These are phyloP conservation scores for Oligia latruncula DNA, from an alignment of 2,888 invertebrate species.

Conservation along the genomic window DNA sequence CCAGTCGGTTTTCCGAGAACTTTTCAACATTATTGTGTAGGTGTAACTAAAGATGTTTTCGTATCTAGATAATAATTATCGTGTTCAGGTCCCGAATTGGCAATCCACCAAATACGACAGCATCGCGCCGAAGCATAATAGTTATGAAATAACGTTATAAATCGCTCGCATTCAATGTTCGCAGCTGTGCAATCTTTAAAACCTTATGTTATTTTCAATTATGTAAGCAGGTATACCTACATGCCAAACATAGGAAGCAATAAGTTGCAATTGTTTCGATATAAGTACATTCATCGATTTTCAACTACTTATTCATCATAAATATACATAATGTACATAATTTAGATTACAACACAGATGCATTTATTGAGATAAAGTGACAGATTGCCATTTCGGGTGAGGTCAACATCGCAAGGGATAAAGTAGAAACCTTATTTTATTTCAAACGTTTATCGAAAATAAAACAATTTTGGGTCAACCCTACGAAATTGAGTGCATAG, in stretches of 20 bases:
- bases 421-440: not conserved
- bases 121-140: constrained; percentile 33
- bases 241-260: not conserved
- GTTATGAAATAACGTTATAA: constrained; percentile 58
- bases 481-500: constrained; percentile 33
- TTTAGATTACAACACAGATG: too few relatives aligned
- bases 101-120: constrained; percentile 48
- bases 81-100: constrained; percentile 38
- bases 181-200: constrained; percentile 49
- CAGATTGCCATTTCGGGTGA: too few relatives aligned
- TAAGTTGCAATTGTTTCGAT: not conserved
- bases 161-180: constrained; percentile 43
- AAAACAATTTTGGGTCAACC: not conserved
- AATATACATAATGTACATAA: not conserved
- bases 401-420: too few relatives aligned
- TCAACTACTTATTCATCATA: not conserved
- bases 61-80: constrained; percentile 40
- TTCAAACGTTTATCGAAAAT: not conserved
- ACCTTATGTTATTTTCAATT: constrained; percentile 23
- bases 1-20: constrained; percentile 15
- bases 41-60: constrained; percentile 33
- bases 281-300: not conserved
- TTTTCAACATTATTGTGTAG: constrained; percentile 20
- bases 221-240: not conserved
- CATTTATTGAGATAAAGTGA: not conserved